Base-by-base conservation (phyloP, 1,140 invertebrate species). In the Marisa cornuarietis region DNA sequence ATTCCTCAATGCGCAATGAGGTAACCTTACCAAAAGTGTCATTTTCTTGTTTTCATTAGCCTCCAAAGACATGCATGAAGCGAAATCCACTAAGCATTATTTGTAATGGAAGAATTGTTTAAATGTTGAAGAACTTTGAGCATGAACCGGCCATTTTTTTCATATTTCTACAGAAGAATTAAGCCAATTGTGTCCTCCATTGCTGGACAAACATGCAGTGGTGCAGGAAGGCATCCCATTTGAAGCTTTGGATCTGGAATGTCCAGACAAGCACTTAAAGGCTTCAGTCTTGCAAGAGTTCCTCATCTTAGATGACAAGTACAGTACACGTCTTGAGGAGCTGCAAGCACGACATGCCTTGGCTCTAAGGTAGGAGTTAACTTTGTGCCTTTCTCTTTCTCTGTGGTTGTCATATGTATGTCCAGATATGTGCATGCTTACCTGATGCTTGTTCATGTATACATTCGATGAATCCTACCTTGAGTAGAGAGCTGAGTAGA, bases 231-330 rank as follows among this genome's bases (percentile, higher is more conserved):
- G 90, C 13, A 90, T 91, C 73, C 90, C 90, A 10, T 85, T 87
- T 49, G 88, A 90, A 80, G 90, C 88, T n/a, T 85, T 87, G 80
- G 86, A 90, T 22, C 81, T 90, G n/a, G 85, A 89, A 58, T 91
- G 90, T 78, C 85, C 86, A 65, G 85, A 90, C 75, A 72, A 83
- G 71, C 84, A 85, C 14, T 83, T 91, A 14, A 90, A 90, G 79
- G 79, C 84, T n/a, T 83, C 85, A 24, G 85, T 90, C 1, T 79
- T 91, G 54, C 83, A 90, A 65, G 88, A 91, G 80, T 91, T 91
- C 80, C 83, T 89, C 20, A 72, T 87, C 62, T 82, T 91, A 51
- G 90, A 91, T 84, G 82, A 87, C n/a, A 87, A 85, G 73, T 90
- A 90, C 68, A 73, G 85, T 9, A 82, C 85, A 52, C 84, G 83